Evolutionary conservation across 2,888 invertebrate genomes (phyloP).

Genomic region (Crossocerus cetratus): DNA sequence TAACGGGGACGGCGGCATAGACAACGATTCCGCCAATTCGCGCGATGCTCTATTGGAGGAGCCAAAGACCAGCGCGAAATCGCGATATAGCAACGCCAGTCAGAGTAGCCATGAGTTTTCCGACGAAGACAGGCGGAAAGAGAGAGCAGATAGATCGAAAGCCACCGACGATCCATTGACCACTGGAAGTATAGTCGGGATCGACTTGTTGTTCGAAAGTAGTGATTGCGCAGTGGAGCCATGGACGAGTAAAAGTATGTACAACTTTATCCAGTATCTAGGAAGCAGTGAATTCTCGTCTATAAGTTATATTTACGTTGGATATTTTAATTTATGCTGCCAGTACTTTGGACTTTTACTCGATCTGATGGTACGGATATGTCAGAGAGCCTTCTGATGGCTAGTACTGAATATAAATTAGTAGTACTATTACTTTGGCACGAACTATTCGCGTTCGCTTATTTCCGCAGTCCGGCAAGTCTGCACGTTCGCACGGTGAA

Average conservation of each 20-base stretch:
- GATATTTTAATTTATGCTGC: constrained; percentile 70
- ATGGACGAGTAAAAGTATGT: constrained; percentile 73
- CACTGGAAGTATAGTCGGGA: constrained; percentile 79
- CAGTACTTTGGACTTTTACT: constrained; percentile 75
- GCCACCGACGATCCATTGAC: constrained; percentile 70
- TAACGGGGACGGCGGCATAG: constrained; percentile 68
- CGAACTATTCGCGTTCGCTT: constrained; percentile 1
- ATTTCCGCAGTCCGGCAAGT: not conserved
- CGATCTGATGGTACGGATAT: constrained; percentile 76
- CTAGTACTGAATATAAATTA: constrained; percentile 75
- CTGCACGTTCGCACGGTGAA: too few relatives aligned
- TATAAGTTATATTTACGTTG: constrained; percentile 27
- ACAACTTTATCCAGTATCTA: not conserved
- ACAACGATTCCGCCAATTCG: constrained; percentile 72
- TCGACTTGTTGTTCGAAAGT: constrained; percentile 82
- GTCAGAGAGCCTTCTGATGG: constrained; percentile 74
- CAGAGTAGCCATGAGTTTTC: constrained; percentile 74
- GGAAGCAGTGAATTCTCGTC: constrained; percentile 25
- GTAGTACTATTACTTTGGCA: constrained; percentile 30
- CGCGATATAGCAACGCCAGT: constrained; percentile 74
- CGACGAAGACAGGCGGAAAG: constrained; percentile 67
- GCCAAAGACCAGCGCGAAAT: constrained; percentile 57
- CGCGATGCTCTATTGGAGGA: constrained; percentile 73
- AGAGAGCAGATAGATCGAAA: constrained; percentile 64
- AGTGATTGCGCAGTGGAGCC: constrained; percentile 68